phyloP scores from a whole-genome alignment of 2,888 invertebrate species.

The Orthosia gracilis region DNA sequence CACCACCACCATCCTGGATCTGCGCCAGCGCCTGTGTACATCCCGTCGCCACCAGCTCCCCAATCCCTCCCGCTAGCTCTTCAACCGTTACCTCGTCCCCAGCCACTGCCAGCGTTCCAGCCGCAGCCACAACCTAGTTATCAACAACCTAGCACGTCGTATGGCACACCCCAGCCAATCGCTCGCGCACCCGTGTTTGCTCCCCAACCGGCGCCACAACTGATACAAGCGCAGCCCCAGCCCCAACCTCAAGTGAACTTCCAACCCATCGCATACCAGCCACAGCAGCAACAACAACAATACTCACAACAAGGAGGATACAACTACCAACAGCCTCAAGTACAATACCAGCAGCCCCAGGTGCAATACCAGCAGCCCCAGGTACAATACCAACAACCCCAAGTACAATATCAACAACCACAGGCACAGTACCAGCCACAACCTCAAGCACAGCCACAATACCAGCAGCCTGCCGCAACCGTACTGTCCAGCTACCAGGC shows the following conservation, averaged over 20 bases:
- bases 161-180: slow-evolving; percentile 52
- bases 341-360: slow-evolving; percentile 49
- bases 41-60: slow-evolving; percentile 36
- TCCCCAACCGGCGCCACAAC: slow-evolving; percentile 58
- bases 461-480: slow-evolving; percentile 64
- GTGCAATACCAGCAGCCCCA: slow-evolving; percentile 60
- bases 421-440: slow-evolving; percentile 34
- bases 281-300: slow-evolving; percentile 48
- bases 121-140: slow-evolving; percentile 61
- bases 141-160: slow-evolving; percentile 62
- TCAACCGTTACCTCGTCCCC: slow-evolving; percentile 50
- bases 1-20: slow-evolving; percentile 30
- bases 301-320: slow-evolving; percentile 58
- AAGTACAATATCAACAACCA: slow-evolving; percentile 56
- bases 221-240: slow-evolving; percentile 59
- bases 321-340: slow-evolving; percentile 65
- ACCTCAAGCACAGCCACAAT: slow-evolving; percentile 22
- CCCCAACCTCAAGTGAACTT: slow-evolving; percentile 46
- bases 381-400: slow-evolving; percentile 63
- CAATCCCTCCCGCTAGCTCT: slow-evolving; percentile 37
- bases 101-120: slow-evolving; percentile 51
- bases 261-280: slow-evolving; percentile 53
- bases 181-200: slow-evolving; percentile 53
- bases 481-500: slow-evolving; percentile 83
- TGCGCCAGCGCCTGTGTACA: slow-evolving; percentile 43